Conservation (phyloP, 1,140 invertebrate genomes). For the Zophobas morio region DNA sequence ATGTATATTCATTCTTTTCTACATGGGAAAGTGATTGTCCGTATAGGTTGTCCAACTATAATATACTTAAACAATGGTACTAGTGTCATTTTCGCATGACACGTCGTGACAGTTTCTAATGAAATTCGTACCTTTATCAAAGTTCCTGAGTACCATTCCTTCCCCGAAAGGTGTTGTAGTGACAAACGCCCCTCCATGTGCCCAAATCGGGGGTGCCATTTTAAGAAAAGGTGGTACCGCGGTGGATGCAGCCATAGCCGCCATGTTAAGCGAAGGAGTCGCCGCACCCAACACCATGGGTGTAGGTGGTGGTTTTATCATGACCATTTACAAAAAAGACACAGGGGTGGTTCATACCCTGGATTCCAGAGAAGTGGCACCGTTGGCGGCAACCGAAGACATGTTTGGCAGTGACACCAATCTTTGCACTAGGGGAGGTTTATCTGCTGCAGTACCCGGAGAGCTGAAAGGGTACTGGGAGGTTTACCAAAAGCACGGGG, state of each 20-base stretch:
- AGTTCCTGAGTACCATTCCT: too few species aligned
- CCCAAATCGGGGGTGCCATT: constrained; percentile 63
- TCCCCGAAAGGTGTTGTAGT: constrained; percentile 60
- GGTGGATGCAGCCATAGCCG: constrained; percentile 86
- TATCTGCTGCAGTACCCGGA: constrained; percentile 91
- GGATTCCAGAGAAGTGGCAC: constrained; percentile 82
- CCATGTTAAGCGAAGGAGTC: constrained; percentile 86
- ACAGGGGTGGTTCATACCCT: constrained; percentile 69
- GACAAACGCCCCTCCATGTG: constrained; percentile 65
- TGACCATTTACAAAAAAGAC: constrained; percentile 80
- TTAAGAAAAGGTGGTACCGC: constrained; percentile 75
- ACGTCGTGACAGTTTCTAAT: too few species aligned
- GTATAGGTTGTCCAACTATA: too few species aligned
- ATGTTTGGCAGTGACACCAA: constrained; percentile 72
- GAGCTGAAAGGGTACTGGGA: constrained; percentile 91
- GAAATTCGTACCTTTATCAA: too few species aligned
- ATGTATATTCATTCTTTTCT: too few species aligned
- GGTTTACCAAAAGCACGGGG: constrained; percentile 84
- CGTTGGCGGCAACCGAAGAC: constrained; percentile 69
- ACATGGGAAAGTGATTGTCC: too few species aligned
- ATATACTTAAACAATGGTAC: too few species aligned
- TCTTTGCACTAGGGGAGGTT: constrained; percentile 71
- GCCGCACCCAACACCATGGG: constrained; percentile 85
- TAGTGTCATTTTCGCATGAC: too few species aligned
- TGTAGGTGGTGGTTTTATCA: constrained; percentile 86